Percentiles rank a stretch among this genome's conserved stretches.
phyloP scores from a whole-genome alignment of 2,113 vertebrate species.

The Chroicocephalus ridibundus region DNA sequence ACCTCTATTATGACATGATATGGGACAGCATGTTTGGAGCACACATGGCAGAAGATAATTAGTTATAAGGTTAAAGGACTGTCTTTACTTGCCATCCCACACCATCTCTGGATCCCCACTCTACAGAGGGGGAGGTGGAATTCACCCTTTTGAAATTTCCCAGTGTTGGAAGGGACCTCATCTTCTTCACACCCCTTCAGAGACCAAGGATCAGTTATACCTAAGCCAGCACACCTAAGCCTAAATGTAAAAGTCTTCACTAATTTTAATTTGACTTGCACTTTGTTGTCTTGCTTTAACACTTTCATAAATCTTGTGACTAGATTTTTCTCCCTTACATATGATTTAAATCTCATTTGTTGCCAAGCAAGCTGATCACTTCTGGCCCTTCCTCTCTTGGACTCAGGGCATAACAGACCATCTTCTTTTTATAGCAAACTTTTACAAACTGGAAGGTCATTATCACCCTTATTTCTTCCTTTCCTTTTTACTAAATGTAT shows the following conservation, averaged over 20 bases:
- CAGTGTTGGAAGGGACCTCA: neutral
- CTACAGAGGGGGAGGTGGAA: neutral
- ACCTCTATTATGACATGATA: neutral
- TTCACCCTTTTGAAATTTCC: neutral
- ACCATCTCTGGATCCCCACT: neutral
- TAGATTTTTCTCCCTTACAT: neutral
- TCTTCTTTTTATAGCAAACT: neutral
- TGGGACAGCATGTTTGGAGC: neutral
- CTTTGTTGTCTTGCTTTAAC: neutral
- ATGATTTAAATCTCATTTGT: neutral
- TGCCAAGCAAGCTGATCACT: neutral
- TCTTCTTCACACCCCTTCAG: neutral
- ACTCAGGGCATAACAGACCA: neutral
- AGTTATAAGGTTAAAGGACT: neutral
- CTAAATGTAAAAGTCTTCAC: neutral
- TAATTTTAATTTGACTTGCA: neutral
- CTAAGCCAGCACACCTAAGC: neutral
- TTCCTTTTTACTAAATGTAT: neutral
- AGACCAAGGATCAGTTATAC: neutral
- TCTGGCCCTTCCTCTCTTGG: neutral
- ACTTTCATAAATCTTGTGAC: neutral
- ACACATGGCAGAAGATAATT: neutral
- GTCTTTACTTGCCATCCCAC: neutral
- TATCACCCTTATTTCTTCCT: neutral
- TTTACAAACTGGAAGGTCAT: neutral